These are phyloP conservation scores for Echinometra lucunter DNA, from an alignment of 53 echinoderm and acorn worm genomes.

Conservation along the genomic window DNA sequence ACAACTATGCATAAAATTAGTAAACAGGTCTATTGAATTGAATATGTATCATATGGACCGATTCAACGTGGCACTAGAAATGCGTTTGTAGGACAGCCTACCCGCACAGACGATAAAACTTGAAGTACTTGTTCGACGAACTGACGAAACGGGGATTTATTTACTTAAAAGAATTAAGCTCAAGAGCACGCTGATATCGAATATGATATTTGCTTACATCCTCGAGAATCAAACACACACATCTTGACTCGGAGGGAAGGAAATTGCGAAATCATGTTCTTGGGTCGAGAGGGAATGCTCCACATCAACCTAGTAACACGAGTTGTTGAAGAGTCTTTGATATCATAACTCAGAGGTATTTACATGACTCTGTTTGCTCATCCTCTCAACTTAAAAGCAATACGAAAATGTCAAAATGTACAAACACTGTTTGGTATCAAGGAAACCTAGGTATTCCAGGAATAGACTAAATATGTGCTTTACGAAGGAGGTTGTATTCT, in stretches of 20 bases:
- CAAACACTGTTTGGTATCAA: background rate
- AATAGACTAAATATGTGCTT: background rate
- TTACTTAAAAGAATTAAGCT: background rate
- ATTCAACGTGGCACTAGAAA: background rate
- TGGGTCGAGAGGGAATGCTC: background rate
- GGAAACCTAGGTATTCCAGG: background rate
- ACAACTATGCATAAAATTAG: too few species aligned
- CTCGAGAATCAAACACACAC: background rate
- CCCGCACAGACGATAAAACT: background rate
- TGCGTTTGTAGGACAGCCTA: background rate
- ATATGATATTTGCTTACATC: background rate
- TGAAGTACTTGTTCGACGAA: background rate
- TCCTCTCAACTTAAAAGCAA: background rate
- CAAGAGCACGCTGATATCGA: background rate
- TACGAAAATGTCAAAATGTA: background rate
- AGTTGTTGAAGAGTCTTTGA: background rate
- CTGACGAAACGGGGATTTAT: background rate
- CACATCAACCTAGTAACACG: background rate
- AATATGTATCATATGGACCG: too few species aligned
- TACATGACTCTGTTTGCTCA: background rate
- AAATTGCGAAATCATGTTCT: background rate
- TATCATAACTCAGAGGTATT: background rate
- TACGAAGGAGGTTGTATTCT: background rate
- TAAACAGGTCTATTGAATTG: too few species aligned
- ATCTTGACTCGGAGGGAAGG: background rate